phyloP scores from a whole-genome alignment of 2,113 vertebrate species.

The Lates calcarifer region DNA sequence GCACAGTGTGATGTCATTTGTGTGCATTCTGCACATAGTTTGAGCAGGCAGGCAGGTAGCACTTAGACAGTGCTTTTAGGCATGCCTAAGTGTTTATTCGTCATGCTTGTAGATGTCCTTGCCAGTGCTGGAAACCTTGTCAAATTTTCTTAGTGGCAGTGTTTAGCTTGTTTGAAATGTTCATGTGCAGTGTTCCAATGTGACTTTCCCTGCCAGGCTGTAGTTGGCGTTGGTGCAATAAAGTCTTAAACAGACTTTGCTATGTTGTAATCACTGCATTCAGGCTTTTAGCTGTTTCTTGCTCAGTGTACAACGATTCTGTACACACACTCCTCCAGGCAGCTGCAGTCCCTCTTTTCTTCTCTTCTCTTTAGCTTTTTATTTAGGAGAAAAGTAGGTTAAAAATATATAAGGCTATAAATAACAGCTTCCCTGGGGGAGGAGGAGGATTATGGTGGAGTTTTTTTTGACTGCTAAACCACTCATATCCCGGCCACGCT shows the following conservation, averaged over 20 bases:
- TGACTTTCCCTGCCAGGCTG: slow-evolving; percentile 47
- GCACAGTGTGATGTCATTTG: slow-evolving; percentile 2
- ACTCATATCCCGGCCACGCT: slow-evolving; percentile 61
- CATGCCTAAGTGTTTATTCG: slow-evolving; percentile 6
- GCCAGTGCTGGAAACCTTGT: slow-evolving; percentile 21
- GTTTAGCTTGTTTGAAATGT: slow-evolving; percentile 35
- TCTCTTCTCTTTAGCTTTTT: slow-evolving; percentile 51
- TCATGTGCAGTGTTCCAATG: slow-evolving; percentile 48
- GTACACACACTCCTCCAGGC: slow-evolving; percentile 43
- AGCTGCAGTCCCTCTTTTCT: slow-evolving; percentile 45
- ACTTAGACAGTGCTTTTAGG: too few species aligned
- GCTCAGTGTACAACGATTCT: slow-evolving; percentile 49
- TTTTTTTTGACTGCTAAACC: slow-evolving; percentile 71
- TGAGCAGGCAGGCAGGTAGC: background rate
- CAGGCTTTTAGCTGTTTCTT: slow-evolving; percentile 55
- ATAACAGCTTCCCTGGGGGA: slow-evolving; percentile 69
- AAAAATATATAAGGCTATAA: slow-evolving; percentile 82
- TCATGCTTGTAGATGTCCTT: slow-evolving; percentile 18
- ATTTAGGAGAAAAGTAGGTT: slow-evolving; percentile 73
- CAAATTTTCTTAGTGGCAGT: slow-evolving; percentile 28
- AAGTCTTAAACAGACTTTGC: slow-evolving; percentile 49
- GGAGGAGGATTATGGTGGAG: slow-evolving; percentile 69
- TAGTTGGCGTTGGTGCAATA: slow-evolving; percentile 35
- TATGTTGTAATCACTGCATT: slow-evolving; percentile 68
- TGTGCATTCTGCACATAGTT: slow-evolving; percentile 11